A percentile compares a stretch with the other conserved stretches of the same genome.
These are phyloP conservation scores for Cydia fagiglandana DNA, from an alignment of 1,140 invertebrate genomes.

Conservation along the genomic window DNA sequence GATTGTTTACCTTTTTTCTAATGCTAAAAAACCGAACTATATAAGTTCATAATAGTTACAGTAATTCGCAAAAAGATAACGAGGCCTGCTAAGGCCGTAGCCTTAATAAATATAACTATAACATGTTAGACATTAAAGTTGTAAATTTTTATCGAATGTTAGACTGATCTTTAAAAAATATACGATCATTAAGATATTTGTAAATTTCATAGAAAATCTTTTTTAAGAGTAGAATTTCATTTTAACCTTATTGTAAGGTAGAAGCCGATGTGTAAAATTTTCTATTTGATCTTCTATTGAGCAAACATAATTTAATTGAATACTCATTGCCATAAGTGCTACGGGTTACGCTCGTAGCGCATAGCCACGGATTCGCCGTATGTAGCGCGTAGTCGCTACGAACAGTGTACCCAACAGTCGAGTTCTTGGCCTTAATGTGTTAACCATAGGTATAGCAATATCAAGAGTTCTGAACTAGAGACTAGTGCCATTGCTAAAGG, in stretches of 20 bases:
- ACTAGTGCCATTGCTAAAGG: too few relatives aligned
- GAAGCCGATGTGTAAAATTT: neutral
- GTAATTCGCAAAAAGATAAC: neutral
- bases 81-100: conserved; percentile 46
- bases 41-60: neutral
- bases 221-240: conserved; percentile 58
- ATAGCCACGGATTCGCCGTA: too few relatives aligned
- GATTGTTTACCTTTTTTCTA: too few relatives aligned
- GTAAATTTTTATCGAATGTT: conserved; percentile 78
- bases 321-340: too few relatives aligned
- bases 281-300: neutral
- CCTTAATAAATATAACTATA: conserved; percentile 51
- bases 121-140: conserved; percentile 62
- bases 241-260: conserved; percentile 39
- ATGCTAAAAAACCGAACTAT: too few relatives aligned
- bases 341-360: too few relatives aligned
- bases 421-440: too few relatives aligned
- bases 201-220: conserved; percentile 69
- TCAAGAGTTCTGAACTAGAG: neutral
- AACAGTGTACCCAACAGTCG: too few relatives aligned
- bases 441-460: neutral
- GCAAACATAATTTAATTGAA: neutral
- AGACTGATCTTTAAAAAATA: conserved; percentile 77
- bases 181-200: conserved; percentile 64
- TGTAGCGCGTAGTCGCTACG: too few relatives aligned